Conservation (phyloP, 2,797 vertebrate species). For the Acanthurus lineatus region DNA sequence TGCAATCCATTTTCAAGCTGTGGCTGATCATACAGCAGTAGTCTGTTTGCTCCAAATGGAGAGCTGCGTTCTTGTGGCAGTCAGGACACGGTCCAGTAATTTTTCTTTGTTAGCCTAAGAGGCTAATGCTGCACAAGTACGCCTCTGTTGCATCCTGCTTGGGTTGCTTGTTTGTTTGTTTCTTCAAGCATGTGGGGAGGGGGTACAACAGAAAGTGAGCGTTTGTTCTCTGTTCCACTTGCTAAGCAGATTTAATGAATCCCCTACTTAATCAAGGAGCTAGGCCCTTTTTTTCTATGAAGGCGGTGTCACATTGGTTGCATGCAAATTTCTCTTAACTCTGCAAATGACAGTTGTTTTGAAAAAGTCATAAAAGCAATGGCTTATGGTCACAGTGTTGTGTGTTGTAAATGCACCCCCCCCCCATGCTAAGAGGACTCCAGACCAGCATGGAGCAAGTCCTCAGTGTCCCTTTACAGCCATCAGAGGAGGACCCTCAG, state of each 20-base stretch:
- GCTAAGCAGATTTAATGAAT: slow-evolving; percentile 84
- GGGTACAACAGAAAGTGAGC: slow-evolving; percentile 61
- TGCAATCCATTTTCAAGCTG: slow-evolving; percentile 83
- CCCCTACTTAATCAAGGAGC: slow-evolving; percentile 73
- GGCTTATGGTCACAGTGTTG: slow-evolving; percentile 10
- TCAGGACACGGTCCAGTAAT: slow-evolving; percentile 54
- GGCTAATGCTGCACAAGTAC: slow-evolving; percentile 73
- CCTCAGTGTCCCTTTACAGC: slow-evolving; percentile 61
- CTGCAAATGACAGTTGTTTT: slow-evolving; percentile 42
- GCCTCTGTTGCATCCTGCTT: slow-evolving; percentile 71
- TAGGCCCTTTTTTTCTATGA: slow-evolving; percentile 54
- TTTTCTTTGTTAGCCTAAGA: slow-evolving; percentile 77
- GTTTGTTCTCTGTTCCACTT: slow-evolving; percentile 77
- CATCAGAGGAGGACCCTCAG: slow-evolving; percentile 69
- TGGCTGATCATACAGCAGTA: slow-evolving; percentile 67
- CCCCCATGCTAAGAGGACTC: slow-evolving; percentile 42
- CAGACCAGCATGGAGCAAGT: slow-evolving; percentile 31
- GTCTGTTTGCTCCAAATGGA: slow-evolving; percentile 56
- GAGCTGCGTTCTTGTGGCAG: slow-evolving; percentile 26
- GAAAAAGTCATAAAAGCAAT: slow-evolving; percentile 19
- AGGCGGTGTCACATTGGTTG: slow-evolving; percentile 45
- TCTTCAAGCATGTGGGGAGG: slow-evolving; percentile 62
- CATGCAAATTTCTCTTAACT: slow-evolving; percentile 44
- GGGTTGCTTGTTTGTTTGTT: slow-evolving; percentile 76
- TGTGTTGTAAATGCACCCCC: slow-evolving; percentile 45